Base-by-base conservation (phyloP, 2,113 vertebrate genomes). In the Pseudolaguvia tuberculata region DNA sequence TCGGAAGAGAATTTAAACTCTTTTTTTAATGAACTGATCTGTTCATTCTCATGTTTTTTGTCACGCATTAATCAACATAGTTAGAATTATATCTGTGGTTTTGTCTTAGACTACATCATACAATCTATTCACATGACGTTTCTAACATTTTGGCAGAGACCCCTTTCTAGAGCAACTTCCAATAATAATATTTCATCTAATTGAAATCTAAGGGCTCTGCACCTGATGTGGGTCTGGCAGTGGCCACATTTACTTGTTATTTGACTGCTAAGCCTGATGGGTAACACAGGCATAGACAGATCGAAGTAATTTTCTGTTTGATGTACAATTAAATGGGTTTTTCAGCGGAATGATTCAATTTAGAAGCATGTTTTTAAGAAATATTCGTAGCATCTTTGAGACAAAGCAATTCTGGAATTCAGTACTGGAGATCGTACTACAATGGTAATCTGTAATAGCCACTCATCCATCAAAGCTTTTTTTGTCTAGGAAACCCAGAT, bases 41-140 rank as follows among this genome's bases (percentile, higher is more conserved):
- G 9, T 39, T 25, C 18, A 17, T 15, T 39, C 9, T 74, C 25
- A 20, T 18, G 48, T 50, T 29, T 67, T 29, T 65, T 23, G 23
- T 67, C 69, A 72, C 58, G 31, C 77, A 39, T 15, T 73, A 21
- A 63, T 56, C 11, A 45, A 45, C 68, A 67, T 76, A 42, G 73
- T 47, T 47, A 65, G 45, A n/a, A 42, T 58, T 35, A 23, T 42
- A 47, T 63, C n/a, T 15, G 5, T 29, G 61, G 51, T 53, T 55
- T 66, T 55, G 35, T 18, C 17, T 45, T 47, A 53, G 9, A 39
- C 8, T 3, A 45, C 21, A 67, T 9, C 4, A 21, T 23, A 50
- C 18, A 52, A 27, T 50, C 5, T 62, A 39, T 62, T 3, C 39
- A 63, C 8, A 42, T 42, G 39, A 42, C 39, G 9, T 42, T 4